A percentile compares a stretch with the other conserved stretches of the same genome.
Evolutionary conservation across 2,113 vertebrate species (phyloP).

Genomic region (Charina bottae): DNA sequence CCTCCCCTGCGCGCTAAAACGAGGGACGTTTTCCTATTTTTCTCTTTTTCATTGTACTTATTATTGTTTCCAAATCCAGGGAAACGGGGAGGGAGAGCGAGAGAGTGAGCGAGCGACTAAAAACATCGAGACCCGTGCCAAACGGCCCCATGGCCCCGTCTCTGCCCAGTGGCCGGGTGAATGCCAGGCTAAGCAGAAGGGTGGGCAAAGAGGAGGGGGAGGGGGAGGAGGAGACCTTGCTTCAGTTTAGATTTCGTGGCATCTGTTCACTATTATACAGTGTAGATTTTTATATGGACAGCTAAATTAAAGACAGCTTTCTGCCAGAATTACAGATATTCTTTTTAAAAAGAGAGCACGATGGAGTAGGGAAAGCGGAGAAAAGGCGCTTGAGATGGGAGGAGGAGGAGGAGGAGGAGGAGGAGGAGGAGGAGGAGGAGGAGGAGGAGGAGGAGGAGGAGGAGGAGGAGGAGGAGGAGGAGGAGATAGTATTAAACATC

Average conservation of each 20-base stretch:
- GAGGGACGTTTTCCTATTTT: neutral
- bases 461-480: no score
- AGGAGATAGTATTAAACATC: neutral
- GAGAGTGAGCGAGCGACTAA: neutral
- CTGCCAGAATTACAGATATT: constrained; percentile 83
- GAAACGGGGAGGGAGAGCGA: neutral
- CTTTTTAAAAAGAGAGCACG: constrained; percentile 73
- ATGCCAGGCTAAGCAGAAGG: constrained; percentile 79
- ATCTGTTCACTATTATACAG: constrained; percentile 94
- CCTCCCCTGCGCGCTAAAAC: neutral
- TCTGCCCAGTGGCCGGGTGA: constrained; percentile 55
- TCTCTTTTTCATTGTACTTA: neutral
- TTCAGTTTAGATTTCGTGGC: constrained; percentile 92
- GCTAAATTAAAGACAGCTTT: constrained; percentile 87
- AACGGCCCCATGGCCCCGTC: constrained; percentile 7
- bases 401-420: neutral
- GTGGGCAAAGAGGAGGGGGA: constrained; percentile 76
- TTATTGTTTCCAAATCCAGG: neutral
- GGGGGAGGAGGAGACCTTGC: constrained; percentile 80
- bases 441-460: neutral
- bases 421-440: neutral
- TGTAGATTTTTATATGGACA: constrained; percentile 85
- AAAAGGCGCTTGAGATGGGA: neutral
- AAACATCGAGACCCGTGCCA: neutral
- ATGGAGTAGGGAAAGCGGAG: neutral